Percentiles rank a stretch among this genome's conserved stretches.
Evolutionary conservation across 2,113 vertebrate species (phyloP).

Genomic region (Microcebus jonahi): DNA sequence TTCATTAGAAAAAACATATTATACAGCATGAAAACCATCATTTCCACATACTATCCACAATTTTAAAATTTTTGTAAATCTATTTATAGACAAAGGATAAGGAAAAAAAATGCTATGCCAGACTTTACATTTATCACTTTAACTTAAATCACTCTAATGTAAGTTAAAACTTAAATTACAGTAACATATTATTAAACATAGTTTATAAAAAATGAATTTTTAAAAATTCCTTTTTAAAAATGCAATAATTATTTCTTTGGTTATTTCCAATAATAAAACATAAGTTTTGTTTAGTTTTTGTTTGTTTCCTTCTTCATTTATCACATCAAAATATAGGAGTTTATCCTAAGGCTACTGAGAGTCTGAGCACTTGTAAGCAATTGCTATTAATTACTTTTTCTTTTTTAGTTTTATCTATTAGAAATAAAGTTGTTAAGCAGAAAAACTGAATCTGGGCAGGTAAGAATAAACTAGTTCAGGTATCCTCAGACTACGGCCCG

Average conservation of each 20-base stretch:
- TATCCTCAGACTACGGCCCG: too few relatives aligned
- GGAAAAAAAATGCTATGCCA: not conserved
- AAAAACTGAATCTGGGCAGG: not conserved
- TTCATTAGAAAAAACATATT: constrained; percentile 26
- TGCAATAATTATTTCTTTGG: not conserved
- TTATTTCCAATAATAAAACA: not conserved
- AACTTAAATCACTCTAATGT: not conserved
- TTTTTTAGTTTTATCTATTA: not conserved
- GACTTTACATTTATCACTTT: not conserved
- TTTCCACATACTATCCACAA: constrained; percentile 31
- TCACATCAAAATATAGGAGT: not conserved
- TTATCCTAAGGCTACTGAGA: not conserved
- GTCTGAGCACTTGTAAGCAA: not conserved
- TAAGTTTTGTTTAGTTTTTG: not conserved
- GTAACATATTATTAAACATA: not conserved
- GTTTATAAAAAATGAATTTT: not conserved
- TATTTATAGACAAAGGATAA: not conserved
- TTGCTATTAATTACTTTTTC: not conserved
- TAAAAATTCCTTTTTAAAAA: not conserved
- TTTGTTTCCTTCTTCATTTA: not conserved
- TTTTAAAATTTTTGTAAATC: not conserved
- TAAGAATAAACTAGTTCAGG: not conserved
- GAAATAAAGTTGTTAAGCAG: not conserved
- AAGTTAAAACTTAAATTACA: not conserved
- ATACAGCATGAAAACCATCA: constrained; percentile 30